A percentile compares a stretch with the other conserved stretches of the same genome.
phyloP scores from a whole-genome alignment of 2,888 invertebrate genomes.

The Scaptomyza tumidula region DNA sequence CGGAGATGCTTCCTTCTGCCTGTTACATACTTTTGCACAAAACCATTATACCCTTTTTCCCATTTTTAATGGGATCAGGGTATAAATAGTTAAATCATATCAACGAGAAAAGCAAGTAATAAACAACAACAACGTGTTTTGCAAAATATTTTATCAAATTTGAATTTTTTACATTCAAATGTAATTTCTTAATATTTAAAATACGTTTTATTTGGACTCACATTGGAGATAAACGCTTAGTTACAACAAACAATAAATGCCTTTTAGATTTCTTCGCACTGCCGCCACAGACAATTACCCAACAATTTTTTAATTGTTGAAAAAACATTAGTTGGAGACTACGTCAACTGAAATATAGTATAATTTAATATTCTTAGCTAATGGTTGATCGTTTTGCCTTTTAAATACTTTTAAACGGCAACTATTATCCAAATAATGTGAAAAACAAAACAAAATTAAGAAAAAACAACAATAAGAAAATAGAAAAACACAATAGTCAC shows the following conservation, averaged over 20 bases:
- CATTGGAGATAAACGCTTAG: not conserved
- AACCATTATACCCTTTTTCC: too few species aligned
- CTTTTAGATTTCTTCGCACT: not conserved
- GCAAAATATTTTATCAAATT: not conserved
- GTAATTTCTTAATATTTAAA: not conserved
- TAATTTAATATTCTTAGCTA: conserved; percentile 56
- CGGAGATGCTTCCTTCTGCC: too few species aligned
- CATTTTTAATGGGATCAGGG: too few species aligned
- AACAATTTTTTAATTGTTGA: conserved; percentile 13
- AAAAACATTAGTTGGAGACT: conserved; percentile 12
- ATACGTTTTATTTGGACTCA: conserved; percentile 6
- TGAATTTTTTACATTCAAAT: too few species aligned
- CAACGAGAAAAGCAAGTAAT: not conserved
- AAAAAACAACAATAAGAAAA: conserved; percentile 2
- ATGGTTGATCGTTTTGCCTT: conserved; percentile 58
- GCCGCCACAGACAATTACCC: conserved; percentile 7
- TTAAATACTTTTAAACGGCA: conserved; percentile 52
- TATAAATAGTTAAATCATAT: not conserved
- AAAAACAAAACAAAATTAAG: conserved; percentile 17
- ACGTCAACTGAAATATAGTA: too few species aligned
- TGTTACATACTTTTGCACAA: too few species aligned
- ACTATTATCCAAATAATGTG: conserved; percentile 55
- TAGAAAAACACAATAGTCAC: not conserved
- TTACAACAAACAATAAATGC: not conserved
- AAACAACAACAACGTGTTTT: not conserved